phyloP scores from a whole-genome alignment of 2,888 invertebrate species.

The Napeogenes inachia region DNA sequence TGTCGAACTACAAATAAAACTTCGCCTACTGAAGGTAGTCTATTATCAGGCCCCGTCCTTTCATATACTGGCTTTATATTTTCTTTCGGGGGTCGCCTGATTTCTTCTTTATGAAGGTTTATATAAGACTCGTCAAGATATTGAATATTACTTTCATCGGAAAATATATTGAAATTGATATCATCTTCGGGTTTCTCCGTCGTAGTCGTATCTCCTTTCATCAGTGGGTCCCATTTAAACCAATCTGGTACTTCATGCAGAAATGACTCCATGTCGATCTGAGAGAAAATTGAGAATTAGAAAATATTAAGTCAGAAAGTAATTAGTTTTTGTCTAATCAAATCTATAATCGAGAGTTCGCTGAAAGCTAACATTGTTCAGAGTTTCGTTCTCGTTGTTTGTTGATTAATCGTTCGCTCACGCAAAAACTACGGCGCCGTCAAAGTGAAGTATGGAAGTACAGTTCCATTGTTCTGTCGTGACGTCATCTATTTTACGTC shows the following conservation, averaged over 20 bases:
- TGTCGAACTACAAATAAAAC: conserved; percentile 80
- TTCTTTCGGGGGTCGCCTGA: conserved; percentile 63
- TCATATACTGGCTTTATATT: conserved; percentile 56
- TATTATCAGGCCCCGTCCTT: conserved; percentile 63
- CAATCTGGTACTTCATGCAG: conserved; percentile 61
- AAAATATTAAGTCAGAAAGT: conserved; percentile 5
- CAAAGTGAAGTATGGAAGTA: conserved; percentile 53
- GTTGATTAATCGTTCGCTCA: conserved; percentile 70
- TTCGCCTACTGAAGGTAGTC: conserved; percentile 63
- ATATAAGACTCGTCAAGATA: conserved; percentile 71
- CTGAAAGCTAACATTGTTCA: conserved; percentile 57
- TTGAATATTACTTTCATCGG: conserved; percentile 67
- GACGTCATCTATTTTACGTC: conserved; percentile 34
- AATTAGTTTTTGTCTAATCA: conserved; percentile 19
- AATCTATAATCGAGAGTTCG: conserved; percentile 49
- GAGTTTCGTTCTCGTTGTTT: conserved; percentile 43
- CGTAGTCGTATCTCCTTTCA: conserved; percentile 63
- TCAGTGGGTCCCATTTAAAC: conserved; percentile 72
- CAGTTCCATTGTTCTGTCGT: conserved; percentile 51
- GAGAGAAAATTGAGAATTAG: conserved; percentile 36
- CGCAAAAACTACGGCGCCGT: conserved; percentile 63
- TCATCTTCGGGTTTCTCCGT: conserved; percentile 64
- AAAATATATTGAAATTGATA: conserved; percentile 62
- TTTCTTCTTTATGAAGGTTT: conserved; percentile 69
- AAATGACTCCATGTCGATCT: conserved; percentile 69